These are phyloP conservation scores for Gouania willdenowi DNA, from an alignment of 2,797 vertebrate species.

Conservation along the genomic window DNA sequence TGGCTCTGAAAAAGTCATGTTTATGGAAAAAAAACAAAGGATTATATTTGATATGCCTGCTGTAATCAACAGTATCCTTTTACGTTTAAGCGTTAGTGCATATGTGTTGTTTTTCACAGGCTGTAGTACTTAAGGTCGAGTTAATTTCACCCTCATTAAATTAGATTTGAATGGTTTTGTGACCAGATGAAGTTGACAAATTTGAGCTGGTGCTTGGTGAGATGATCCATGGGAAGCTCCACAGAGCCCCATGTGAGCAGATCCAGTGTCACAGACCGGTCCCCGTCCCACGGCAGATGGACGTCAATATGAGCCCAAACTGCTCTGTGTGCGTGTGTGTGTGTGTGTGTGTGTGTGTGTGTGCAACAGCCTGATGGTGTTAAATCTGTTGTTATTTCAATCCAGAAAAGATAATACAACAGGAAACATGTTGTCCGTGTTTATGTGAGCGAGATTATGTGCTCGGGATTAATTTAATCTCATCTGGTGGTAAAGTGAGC, in stretches of 20 bases:
- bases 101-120: too few species aligned
- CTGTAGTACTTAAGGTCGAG: too few species aligned
- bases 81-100: too few species aligned
- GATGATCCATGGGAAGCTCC: conserved; percentile 36
- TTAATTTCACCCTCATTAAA: conserved; percentile 15
- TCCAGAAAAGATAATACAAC: conserved; percentile 23
- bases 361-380: conserved; percentile 14
- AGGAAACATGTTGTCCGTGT: conserved; percentile 16
- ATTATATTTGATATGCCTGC: too few species aligned
- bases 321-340: too few species aligned
- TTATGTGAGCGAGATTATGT: conserved; percentile 16
- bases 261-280: conserved; percentile 3
- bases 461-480: conserved; percentile 23
- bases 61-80: too few species aligned
- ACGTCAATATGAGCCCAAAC: background rate
- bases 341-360: background rate
- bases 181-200: conserved; percentile 37
- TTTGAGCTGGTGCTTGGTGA: conserved; percentile 44
- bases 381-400: conserved; percentile 23
- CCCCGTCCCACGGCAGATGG: conserved; percentile 43
- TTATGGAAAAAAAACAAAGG: too few species aligned
- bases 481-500: conserved; percentile 11
- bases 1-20: too few species aligned
- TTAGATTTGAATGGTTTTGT: conserved; percentile 35
- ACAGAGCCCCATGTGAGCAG: conserved; percentile 16